These are phyloP conservation scores for Pelagia noctiluca DNA, from an alignment of 30 jellyfish, hydroid and myxozoan species.

Conservation along the genomic window DNA sequence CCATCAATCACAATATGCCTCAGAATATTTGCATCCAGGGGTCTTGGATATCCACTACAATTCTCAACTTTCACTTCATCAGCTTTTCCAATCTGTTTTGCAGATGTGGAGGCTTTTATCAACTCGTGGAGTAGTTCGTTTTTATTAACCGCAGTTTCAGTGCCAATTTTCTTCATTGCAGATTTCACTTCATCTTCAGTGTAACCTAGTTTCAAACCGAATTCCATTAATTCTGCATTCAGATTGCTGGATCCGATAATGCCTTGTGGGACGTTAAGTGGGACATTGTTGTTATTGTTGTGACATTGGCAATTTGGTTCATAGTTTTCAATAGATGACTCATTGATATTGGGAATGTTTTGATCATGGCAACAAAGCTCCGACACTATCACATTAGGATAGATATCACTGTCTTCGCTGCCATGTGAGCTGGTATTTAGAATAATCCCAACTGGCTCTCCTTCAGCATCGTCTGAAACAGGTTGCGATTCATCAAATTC, in stretches of 20 bases:
- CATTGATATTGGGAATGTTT: neutral
- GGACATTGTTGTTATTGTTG: conserved; percentile 29
- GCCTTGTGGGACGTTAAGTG: neutral
- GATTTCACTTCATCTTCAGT: conserved; percentile 93
- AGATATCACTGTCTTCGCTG: conserved; percentile 60
- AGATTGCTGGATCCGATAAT: neutral
- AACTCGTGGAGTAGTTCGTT: conserved; percentile 91
- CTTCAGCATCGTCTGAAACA: conserved; percentile 25
- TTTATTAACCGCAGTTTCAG: conserved; percentile 90
- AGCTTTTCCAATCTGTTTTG: conserved; percentile 63
- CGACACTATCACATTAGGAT: conserved; percentile 28
- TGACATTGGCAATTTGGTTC: neutral
- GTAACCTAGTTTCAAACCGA: conserved; percentile 91
- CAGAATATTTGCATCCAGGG: conserved; percentile 68
- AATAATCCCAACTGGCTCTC: conserved; percentile 55
- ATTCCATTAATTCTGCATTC: conserved; percentile 93
- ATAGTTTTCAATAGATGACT: neutral
- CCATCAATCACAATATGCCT: conserved; percentile 98
- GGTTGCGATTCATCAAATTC: conserved; percentile 71
- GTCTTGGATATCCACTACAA: conserved; percentile 52
- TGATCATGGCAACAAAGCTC: neutral
- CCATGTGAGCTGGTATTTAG: conserved; percentile 41
- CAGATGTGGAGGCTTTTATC: conserved; percentile 91
- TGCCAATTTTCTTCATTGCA: conserved; percentile 94
- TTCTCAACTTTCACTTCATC: conserved; percentile 59